Conservation (phyloP, 2,113 vertebrate species). For the Isurus oxyrinchus region DNA sequence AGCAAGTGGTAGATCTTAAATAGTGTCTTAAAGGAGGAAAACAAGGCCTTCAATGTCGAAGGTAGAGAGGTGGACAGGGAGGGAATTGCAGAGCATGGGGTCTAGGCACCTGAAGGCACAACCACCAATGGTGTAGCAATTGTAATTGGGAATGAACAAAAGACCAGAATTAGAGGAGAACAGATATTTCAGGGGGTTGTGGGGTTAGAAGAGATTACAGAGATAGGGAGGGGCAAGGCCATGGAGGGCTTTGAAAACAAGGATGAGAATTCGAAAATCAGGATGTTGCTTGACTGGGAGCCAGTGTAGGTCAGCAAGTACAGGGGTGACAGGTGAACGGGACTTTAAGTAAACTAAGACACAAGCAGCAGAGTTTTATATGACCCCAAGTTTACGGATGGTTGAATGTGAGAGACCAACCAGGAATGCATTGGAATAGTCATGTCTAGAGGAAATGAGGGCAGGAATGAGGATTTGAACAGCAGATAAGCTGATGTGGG, state of each 20-base stretch:
- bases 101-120: not conserved
- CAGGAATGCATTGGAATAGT: not conserved
- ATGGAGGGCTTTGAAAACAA: not conserved
- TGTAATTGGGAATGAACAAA: not conserved
- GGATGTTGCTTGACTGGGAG: not conserved
- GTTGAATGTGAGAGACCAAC: not conserved
- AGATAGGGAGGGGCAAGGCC: not conserved
- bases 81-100: not conserved
- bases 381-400: no score
- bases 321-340: not conserved
- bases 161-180: not conserved
- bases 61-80: not conserved
- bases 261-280: not conserved
- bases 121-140: not conserved
- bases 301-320: not conserved
- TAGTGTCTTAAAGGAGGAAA: not conserved
- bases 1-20: not conserved
- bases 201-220: not conserved
- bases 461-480: not conserved
- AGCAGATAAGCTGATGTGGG: not conserved
- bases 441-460: not conserved
- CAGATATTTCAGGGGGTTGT: not conserved
- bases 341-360: no score
- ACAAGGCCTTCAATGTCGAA: no score
- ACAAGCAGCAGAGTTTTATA: no score